phyloP scores from a whole-genome alignment of 2,888 invertebrate species.

The Diarsia brunnea region DNA sequence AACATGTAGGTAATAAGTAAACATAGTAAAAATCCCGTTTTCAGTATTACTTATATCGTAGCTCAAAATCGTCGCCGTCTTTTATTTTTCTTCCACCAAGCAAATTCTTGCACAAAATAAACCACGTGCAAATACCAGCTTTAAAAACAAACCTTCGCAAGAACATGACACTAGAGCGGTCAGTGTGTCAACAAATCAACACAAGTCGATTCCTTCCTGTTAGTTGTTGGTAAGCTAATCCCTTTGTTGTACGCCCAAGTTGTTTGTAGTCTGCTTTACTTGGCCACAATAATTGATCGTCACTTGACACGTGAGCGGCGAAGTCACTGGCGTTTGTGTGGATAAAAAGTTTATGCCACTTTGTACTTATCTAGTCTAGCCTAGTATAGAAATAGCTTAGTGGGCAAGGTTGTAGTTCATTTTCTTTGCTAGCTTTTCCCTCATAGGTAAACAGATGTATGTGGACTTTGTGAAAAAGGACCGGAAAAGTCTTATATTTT shows the following conservation, averaged over 20 bases:
- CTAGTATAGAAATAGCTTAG: neutral
- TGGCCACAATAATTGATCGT: constrained; percentile 81
- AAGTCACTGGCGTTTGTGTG: constrained; percentile 61
- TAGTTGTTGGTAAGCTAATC: constrained; percentile 66
- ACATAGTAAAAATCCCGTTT: no score
- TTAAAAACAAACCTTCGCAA: constrained; percentile 16
- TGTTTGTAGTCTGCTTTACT: constrained; percentile 71
- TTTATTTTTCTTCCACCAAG: constrained; percentile 5
- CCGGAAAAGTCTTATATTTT: neutral
- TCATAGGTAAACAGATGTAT: neutral
- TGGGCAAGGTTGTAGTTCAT: neutral
- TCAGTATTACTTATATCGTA: no score
- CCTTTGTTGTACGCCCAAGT: constrained; percentile 70
- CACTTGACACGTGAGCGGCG: constrained; percentile 77
- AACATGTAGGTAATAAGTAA: no score
- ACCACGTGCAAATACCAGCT: neutral
- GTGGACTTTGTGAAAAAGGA: neutral
- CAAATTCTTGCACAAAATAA: constrained; percentile 13
- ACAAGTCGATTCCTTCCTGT: constrained; percentile 39
- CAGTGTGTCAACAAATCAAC: constrained; percentile 45
- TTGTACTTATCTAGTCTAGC: constrained; percentile 21
- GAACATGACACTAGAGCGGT: constrained; percentile 47
- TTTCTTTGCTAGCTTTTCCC: neutral
- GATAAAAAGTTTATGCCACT: constrained; percentile 55
- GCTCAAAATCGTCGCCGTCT: neutral